Conservation (phyloP, 2,888 invertebrate species). For the Volucella bombylans region DNA sequence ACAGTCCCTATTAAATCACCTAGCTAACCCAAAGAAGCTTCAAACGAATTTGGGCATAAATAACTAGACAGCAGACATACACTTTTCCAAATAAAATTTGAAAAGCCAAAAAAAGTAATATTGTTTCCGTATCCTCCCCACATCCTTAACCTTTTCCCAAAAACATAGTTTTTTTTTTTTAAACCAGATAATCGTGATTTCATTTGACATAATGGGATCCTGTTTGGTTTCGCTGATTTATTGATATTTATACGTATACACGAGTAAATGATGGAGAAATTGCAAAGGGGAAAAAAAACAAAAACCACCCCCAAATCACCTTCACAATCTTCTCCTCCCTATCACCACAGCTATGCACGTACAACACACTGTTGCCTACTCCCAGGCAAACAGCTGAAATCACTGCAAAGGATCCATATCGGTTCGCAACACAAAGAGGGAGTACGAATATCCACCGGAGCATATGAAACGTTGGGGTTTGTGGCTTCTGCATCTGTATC, state of each 20-base stretch:
- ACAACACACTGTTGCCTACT: constrained; percentile 8
- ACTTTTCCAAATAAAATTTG: too few species aligned
- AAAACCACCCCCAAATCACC: background rate
- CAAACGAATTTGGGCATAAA: too few species aligned
- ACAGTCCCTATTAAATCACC: too few species aligned
- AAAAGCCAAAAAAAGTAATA: too few species aligned
- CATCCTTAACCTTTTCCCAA: too few species aligned
- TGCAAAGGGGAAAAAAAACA: constrained; percentile 5
- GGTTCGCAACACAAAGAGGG: constrained; percentile 37
- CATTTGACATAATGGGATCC: constrained; percentile 70
- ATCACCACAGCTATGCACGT: constrained; percentile 3
- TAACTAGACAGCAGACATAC: too few species aligned
- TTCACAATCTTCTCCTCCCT: background rate
- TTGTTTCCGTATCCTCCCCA: too few species aligned
- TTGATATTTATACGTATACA: constrained; percentile 65
- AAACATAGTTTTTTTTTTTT: background rate
- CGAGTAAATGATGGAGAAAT: constrained; percentile 42
- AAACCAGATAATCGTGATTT: constrained; percentile 60
- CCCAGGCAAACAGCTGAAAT: background rate
- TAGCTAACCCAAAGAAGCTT: too few species aligned
- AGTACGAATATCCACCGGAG: constrained; percentile 45
- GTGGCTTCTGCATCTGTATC: constrained; percentile 52
- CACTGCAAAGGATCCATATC: constrained; percentile 15
- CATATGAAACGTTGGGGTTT: constrained; percentile 59
- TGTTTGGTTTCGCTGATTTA: constrained; percentile 68